Base-by-base conservation (phyloP, 1,140 invertebrate genomes). In the Hyphantria cunea region DNA sequence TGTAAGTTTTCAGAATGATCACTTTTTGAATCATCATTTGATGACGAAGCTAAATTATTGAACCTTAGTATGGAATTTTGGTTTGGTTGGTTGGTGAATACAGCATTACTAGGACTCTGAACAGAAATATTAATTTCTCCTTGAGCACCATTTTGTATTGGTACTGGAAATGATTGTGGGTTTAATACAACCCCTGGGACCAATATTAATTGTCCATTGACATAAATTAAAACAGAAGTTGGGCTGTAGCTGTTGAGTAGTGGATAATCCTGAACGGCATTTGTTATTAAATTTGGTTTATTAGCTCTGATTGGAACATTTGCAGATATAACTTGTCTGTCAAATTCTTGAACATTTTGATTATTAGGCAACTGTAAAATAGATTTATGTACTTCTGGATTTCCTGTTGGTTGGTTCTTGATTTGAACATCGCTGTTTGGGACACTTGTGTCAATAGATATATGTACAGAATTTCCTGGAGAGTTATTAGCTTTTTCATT, bases 151-250 rank as follows among this genome's bases (percentile, higher is more conserved):
- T 56, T 56, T 13, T 32, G 41, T 37, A 9, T 5, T 34, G 44
- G 33, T 25, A 25, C 5, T 25, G 1, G 17, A 17, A n/a, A 13
- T n/a, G 41, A 13, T 15, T 7, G 25, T 10, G n/a, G 12, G 9
- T 55, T 55, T 6, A 48, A 11, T 9, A 48, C 33, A 25, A 58
- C 33, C 9, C 45, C 55, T 25, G 55, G 55, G n/a, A 58, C 39
- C 13, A 48, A 14, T 25, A 58, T 49, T 0, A 49, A 0, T 15
- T 58, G 44, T 13, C 55, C 55, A 33, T 58, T 48, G 9, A 33
- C 47, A 10, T 58, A 58, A n/a, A 58, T 39, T 0, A 14, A 48
- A 10, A 58, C 45, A 37, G 32, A 47, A 8, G 13, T 15, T 17
- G 31, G 10, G n/a, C 15, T 37, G 13, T 56, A 41, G 1, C 4